Evolutionary conservation across 2,113 vertebrate genomes (phyloP).

Genomic region (Panthera uncia): DNA sequence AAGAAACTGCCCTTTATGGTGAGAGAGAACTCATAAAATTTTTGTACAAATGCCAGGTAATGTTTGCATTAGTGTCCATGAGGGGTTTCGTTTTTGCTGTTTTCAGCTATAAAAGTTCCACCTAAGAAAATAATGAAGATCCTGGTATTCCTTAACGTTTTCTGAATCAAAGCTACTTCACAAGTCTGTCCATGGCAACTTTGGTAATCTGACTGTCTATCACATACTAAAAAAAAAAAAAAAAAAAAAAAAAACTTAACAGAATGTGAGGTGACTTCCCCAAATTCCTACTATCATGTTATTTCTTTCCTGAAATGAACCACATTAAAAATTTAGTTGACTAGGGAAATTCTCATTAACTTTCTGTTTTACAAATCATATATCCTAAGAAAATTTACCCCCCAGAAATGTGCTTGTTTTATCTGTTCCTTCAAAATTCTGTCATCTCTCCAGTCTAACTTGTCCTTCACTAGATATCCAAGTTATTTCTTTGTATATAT

Average conservation of each 20-base stretch:
- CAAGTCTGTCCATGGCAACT: not conserved
- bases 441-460: not conserved
- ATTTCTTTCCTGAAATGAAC: not conserved
- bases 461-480: not conserved
- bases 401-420: not conserved
- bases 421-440: not conserved
- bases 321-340: not conserved
- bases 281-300: not conserved
- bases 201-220: not conserved
- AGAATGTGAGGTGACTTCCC: not conserved
- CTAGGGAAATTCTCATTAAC: not conserved
- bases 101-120: constrained; percentile 71
- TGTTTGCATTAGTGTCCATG: constrained; percentile 72
- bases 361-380: not conserved
- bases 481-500: not conserved
- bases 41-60: constrained; percentile 73
- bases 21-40: constrained; percentile 80
- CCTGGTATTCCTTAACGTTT: constrained; percentile 7
- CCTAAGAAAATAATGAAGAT: constrained; percentile 71
- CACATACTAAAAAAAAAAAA: not conserved
- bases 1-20: constrained; percentile 76
- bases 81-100: constrained; percentile 64
- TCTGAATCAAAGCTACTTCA: not conserved
- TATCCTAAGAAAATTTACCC: not conserved
- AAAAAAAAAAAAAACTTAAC: not conserved